Conservation (phyloP, 1,140 invertebrate species). For the Sinonovacula constricta region DNA sequence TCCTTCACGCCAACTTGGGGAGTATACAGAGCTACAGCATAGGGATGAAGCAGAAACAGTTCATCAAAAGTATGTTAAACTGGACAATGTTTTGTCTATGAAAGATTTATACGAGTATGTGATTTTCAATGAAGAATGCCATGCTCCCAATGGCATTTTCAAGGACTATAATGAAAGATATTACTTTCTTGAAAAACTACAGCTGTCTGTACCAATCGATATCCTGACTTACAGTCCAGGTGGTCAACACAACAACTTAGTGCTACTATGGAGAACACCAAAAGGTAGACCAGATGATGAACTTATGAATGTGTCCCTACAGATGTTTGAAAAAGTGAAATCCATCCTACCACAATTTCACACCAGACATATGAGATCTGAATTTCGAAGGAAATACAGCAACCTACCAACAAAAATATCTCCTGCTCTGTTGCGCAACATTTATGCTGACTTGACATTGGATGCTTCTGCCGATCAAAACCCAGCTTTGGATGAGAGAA, state of each 20-base stretch:
- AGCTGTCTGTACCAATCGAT: not conserved
- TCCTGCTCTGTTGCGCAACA: slow-evolving; percentile 8
- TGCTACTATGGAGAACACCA: slow-evolving; percentile 10
- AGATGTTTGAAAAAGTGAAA: not conserved
- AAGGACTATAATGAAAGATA: not conserved
- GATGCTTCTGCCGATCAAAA: slow-evolving; percentile 12
- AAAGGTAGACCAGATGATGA: not conserved
- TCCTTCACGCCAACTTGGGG: not conserved
- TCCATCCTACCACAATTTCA: slow-evolving; percentile 5
- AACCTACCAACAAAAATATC: not conserved
- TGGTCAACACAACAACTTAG: not conserved
- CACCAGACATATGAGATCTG: not conserved
- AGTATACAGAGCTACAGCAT: not conserved
- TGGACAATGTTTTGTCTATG: not conserved
- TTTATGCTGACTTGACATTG: slow-evolving; percentile 21
- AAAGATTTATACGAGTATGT: not conserved
- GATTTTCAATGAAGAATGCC: slow-evolving; percentile 7
- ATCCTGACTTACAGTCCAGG: slow-evolving; percentile 5
- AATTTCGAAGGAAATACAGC: not conserved
- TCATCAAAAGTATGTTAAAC: not conserved
- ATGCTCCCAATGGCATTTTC: not conserved
- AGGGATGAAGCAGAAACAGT: not conserved
- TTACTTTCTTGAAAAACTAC: not conserved
- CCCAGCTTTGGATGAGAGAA: slow-evolving; percentile 8
- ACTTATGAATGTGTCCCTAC: not conserved